phyloP scores from a whole-genome alignment of 2,113 vertebrate species.

The Nasalis larvatus region DNA sequence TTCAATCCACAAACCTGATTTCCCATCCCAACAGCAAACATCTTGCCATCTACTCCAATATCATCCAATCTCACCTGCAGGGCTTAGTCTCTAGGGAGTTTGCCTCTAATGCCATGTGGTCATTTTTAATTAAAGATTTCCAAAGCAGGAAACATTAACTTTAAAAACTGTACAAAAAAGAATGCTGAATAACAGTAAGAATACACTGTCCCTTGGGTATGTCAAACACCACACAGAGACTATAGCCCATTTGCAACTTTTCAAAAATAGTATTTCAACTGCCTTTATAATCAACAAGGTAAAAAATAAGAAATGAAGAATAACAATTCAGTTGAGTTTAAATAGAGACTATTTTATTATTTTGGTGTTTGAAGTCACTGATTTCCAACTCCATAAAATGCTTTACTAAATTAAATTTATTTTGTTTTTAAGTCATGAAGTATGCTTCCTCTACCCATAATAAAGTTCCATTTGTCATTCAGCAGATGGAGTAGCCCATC shows the following conservation, averaged over 20 bases:
- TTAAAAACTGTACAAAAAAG: not conserved
- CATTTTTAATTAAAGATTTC: constrained; percentile 20
- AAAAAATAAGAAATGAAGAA: constrained; percentile 28
- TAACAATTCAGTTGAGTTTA: constrained; percentile 1
- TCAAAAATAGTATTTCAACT: constrained; percentile 45
- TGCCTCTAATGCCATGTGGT: not conserved
- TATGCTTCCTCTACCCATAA: not conserved
- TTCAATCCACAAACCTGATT: not conserved
- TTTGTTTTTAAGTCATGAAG: constrained; percentile 51
- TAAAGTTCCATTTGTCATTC: not conserved
- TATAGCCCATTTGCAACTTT: constrained; percentile 15
- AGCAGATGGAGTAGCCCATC: not conserved
- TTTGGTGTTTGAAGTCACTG: constrained; percentile 47
- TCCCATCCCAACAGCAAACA: not conserved
- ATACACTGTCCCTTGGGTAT: not conserved
- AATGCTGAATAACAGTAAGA: not conserved
- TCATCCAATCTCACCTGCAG: not conserved
- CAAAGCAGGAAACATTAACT: constrained; percentile 32
- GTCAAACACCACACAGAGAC: not conserved
- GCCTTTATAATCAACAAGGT: constrained; percentile 35
- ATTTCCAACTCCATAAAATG: constrained; percentile 40
- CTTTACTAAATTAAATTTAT: constrained; percentile 50
- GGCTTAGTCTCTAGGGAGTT: not conserved
- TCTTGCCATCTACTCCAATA: not conserved
- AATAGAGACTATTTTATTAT: constrained; percentile 51